Evolutionary conservation across 1,140 invertebrate genomes (phyloP).

Genomic region (Brachionus rotundiformis): DNA sequence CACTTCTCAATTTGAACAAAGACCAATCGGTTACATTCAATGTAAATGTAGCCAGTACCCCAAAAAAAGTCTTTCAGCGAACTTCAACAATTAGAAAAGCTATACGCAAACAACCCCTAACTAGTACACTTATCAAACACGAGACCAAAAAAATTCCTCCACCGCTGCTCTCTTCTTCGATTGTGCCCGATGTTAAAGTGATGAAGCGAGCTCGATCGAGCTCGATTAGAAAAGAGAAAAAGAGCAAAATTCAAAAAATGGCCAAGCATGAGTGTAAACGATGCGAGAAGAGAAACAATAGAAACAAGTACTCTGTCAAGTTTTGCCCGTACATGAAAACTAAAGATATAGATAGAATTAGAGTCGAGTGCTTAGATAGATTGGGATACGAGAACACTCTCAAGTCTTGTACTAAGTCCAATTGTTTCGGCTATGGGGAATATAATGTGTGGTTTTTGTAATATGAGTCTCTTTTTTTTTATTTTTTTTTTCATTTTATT

Average conservation of each 20-base stretch:
- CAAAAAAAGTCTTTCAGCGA: slow-evolving; percentile 18
- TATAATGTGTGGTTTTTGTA: slow-evolving; percentile 51
- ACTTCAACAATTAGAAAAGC: neutral
- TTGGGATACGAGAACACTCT: slow-evolving; percentile 8
- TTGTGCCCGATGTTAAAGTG: neutral
- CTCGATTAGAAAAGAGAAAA: neutral
- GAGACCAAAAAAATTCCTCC: slow-evolving; percentile 24
- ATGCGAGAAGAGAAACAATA: neutral
- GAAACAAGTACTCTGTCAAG: slow-evolving; percentile 29
- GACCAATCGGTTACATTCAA: slow-evolving; percentile 23
- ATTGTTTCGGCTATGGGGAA: slow-evolving; percentile 43
- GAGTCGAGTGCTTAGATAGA: neutral
- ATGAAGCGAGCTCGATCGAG: neutral
- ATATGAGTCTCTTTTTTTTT: neutral
- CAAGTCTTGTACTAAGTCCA: neutral
- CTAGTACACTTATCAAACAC: neutral
- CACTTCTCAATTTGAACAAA: no score
- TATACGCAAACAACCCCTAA: slow-evolving; percentile 17
- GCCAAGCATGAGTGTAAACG: neutral
- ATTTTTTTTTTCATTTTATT: neutral
- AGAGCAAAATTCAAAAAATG: slow-evolving; percentile 7
- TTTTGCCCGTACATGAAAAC: slow-evolving; percentile 38
- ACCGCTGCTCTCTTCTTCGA: slow-evolving; percentile 29
- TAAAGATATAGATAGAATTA: slow-evolving; percentile 32
- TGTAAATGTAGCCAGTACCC: slow-evolving; percentile 33